phyloP scores from a whole-genome alignment of 2,888 invertebrate species.

The Buathra laborator region DNA sequence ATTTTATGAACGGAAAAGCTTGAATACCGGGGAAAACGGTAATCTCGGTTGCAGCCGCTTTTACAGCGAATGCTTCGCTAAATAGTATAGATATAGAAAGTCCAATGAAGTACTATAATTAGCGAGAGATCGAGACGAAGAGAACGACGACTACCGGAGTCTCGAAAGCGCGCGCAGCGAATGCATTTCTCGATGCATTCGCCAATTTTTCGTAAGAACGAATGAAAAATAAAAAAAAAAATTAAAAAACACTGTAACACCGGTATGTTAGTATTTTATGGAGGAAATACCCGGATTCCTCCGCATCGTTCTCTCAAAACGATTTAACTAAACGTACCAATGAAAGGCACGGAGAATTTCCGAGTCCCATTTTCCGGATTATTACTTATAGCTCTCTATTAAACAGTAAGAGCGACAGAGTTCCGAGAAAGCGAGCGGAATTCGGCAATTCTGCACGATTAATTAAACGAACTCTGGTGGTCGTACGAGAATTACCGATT shows the following conservation, averaged over 20 bases:
- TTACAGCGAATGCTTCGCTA: neutral
- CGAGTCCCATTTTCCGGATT: neutral
- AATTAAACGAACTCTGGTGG: neutral
- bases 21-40: slow-evolving; percentile 8
- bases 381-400: slow-evolving; percentile 1
- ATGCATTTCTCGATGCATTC: slow-evolving; percentile 24
- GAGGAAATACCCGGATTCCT: neutral
- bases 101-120: slow-evolving; percentile 32
- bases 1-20: slow-evolving; percentile 5
- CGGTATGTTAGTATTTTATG: slow-evolving; percentile 5
- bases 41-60: slow-evolving; percentile 1
- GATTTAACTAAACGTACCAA: slow-evolving; percentile 1
- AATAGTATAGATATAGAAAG: slow-evolving; percentile 12
- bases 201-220: slow-evolving; percentile 5
- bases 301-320: neutral
- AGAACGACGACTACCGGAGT: slow-evolving; percentile 3
- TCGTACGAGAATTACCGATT: slow-evolving; percentile 4
- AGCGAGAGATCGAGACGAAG: slow-evolving; percentile 19
- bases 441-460: neutral
- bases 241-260: neutral
- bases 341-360: neutral
- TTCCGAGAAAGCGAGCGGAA: neutral
- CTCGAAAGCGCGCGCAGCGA: slow-evolving; percentile 11
- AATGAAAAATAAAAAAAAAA: neutral
- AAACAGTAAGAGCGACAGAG: neutral